A percentile compares a stretch with the other conserved stretches of the same genome.
Conservation (phyloP, 1,140 invertebrate species). For the Rhyacophila brunnea region DNA sequence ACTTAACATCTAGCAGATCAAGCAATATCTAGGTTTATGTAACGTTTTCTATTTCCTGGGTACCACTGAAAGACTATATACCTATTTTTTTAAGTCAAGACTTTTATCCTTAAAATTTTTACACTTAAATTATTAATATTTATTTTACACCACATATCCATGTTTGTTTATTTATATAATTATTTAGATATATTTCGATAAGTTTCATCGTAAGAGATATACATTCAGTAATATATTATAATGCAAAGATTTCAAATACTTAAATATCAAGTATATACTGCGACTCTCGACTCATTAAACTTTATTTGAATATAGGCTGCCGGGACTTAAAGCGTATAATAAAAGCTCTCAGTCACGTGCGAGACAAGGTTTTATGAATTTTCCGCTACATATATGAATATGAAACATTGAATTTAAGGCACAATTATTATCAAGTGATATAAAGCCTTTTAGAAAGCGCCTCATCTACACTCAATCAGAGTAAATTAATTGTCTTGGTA, state of each 20-base stretch:
- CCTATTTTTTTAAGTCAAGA: too few relatives aligned
- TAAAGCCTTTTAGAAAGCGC: not conserved
- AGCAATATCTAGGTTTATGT: too few relatives aligned
- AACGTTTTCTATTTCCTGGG: too few relatives aligned
- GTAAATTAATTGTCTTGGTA: constrained; percentile 15
- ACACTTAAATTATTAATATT: too few relatives aligned
- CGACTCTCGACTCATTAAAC: constrained; percentile 22
- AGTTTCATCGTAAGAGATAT: too few relatives aligned
- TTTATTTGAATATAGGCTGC: constrained; percentile 12
- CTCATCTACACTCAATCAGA: constrained; percentile 5
- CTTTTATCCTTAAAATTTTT: too few relatives aligned
- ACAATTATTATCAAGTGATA: constrained; percentile 5
- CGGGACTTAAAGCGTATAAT: constrained; percentile 9
- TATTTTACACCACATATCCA: too few relatives aligned
- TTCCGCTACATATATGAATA: constrained; percentile 8
- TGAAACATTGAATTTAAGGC: constrained; percentile 3
- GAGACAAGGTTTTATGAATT: constrained; percentile 16
- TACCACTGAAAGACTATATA: too few relatives aligned
- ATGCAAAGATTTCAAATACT: not conserved
- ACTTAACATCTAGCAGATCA: too few relatives aligned
- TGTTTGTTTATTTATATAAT: too few relatives aligned
- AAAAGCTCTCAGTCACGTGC: constrained; percentile 14
- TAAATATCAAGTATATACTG: constrained; percentile 1
- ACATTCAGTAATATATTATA: not conserved
- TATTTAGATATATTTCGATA: too few relatives aligned